Base-by-base conservation (phyloP, 2,888 invertebrate genomes). In the Deilephila elpenor region DNA sequence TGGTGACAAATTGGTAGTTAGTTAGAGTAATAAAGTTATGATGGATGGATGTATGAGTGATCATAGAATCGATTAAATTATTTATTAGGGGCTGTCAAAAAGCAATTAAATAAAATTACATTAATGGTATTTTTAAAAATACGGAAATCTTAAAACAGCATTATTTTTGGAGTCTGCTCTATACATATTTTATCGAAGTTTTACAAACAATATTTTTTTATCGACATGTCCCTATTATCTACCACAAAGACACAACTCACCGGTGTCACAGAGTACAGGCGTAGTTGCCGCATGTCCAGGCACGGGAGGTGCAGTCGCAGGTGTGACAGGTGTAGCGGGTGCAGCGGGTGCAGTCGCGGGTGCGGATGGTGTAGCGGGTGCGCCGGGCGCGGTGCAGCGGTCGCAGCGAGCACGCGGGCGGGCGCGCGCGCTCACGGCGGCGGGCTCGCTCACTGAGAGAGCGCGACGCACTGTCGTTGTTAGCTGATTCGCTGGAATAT, bases 401-500 rank as follows among this genome's bases (percentile, higher is more conserved):
- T 88, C 88, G 3, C 77, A 71, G 64, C 5, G 17, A 77, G 75
- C 0, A 20, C 20, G 25, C 25, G 32, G 34, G 29, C 83, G 34
- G 3, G 83, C 80, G 37, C 91, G 85, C 70, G 91, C 89, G 32
- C 84, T 83, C n/a, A 91, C 85, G 0, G 82, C 79, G 3, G 79
- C 83, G 14, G 88, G 83, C 72, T 90, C 92, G 77, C 82, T 80
- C 70, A 90, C 88, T 0, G 80, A 73, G 59, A 94, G 81, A 3
- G 91, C 91, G 11, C 84, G 83, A 3, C 88, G 84, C 19, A 93
- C 82, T 1, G 87, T 78, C 76, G 88, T 87, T 7, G 90, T 91
- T 64, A 92, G 84, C 78, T 92, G 90, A 78, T 84, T 91, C 20
- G 89, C 92, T 92, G 86, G 0, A 73, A 76, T 62, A 32, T 1